Evolutionary conservation across 2,797 vertebrate species (phyloP).

Genomic region (Discoglossus pictus): DNA sequence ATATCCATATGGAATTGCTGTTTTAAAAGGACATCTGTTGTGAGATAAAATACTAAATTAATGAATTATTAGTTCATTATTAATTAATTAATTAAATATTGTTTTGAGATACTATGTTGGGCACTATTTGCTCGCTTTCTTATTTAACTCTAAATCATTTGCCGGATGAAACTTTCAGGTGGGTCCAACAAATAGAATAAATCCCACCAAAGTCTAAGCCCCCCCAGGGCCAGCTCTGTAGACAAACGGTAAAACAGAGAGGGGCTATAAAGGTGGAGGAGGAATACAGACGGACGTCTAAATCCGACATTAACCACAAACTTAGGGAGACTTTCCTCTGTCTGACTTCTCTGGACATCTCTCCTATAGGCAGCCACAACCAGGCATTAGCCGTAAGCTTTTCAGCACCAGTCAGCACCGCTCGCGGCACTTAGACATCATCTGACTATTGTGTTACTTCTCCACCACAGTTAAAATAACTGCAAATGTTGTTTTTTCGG

Average conservation of each 20-base stretch:
- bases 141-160: no score
- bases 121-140: no score
- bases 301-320: constrained; percentile 16
- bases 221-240: neutral
- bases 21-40: no score
- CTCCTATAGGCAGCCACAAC: neutral
- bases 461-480: constrained; percentile 16
- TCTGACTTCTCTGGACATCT: neutral
- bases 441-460: constrained; percentile 20
- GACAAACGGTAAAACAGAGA: neutral
- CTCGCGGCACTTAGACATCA: neutral
- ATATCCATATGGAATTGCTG: no score
- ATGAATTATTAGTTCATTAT: no score
- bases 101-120: no score
- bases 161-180: neutral
- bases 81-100: no score
- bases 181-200: neutral
- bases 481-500: neutral
- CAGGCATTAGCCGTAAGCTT: neutral
- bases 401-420: neutral
- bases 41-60: no score
- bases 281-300: neutral
- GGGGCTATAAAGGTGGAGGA: neutral
- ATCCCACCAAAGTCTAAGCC: no score
- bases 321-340: no score